Conservation (phyloP, 2,888 invertebrate genomes). For the Cheilosia impressa region DNA sequence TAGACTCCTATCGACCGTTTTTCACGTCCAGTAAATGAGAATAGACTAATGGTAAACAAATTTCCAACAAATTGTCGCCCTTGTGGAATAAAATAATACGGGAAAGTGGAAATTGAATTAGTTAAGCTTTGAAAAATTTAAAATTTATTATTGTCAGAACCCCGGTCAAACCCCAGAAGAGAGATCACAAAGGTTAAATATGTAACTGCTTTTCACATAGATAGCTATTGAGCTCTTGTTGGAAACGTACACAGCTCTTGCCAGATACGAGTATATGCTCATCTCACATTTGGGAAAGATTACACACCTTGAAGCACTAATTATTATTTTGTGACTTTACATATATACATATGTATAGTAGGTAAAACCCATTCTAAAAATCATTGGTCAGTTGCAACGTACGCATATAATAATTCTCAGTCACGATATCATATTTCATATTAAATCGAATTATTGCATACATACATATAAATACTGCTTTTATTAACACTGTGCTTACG, state of each 20-base stretch:
- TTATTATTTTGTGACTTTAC: slow-evolving; percentile 18
- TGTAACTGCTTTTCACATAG: neutral
- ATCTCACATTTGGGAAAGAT: slow-evolving; percentile 9
- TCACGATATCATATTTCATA: slow-evolving; percentile 24
- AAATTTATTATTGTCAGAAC: neutral
- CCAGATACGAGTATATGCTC: neutral
- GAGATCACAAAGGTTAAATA: neutral
- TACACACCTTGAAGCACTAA: slow-evolving; percentile 14
- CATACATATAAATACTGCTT: slow-evolving; percentile 38
- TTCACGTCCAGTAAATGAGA: no score
- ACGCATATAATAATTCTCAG: slow-evolving; percentile 13
- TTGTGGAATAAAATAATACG: no score
- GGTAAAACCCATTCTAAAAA: slow-evolving; percentile 10
- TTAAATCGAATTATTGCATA: slow-evolving; percentile 2
- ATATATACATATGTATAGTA: slow-evolving; percentile 55
- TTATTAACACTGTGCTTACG: slow-evolving; percentile 61
- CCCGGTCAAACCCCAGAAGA: neutral
- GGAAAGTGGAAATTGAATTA: no score
- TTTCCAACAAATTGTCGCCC: no score
- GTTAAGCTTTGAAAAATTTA: no score
- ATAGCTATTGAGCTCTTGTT: neutral
- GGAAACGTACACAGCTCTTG: slow-evolving; percentile 7
- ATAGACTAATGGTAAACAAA: no score
- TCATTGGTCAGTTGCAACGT: slow-evolving; percentile 33
- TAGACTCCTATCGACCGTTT: no score